Conservation (phyloP, 2,797 vertebrate species). For the Pseudochaenichthys georgianus region DNA sequence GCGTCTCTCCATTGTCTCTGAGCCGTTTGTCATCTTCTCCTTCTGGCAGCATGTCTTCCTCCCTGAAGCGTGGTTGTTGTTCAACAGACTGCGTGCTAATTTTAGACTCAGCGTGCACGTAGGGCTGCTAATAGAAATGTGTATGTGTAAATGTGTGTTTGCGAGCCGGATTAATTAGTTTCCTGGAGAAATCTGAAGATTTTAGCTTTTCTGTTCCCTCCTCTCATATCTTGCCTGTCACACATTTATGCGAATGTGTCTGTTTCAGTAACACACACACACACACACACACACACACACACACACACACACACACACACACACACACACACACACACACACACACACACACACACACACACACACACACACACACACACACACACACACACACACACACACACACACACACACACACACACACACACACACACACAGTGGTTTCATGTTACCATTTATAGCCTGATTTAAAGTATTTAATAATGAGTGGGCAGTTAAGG, state of each 20-base stretch:
- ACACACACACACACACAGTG: not conserved
- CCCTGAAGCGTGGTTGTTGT: conserved; percentile 66
- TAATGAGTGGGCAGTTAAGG: not conserved
- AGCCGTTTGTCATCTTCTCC: conserved; percentile 37
- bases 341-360: not conserved
- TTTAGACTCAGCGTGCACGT: conserved; percentile 68
- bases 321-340: no score
- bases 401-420: not conserved
- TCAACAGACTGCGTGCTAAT: conserved; percentile 68
- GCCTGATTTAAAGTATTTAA: not conserved
- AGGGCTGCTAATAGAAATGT: conserved; percentile 52
- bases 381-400: not conserved
- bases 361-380: not conserved
- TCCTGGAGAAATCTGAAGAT: conserved; percentile 58
- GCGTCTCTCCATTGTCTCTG: conserved; percentile 16
- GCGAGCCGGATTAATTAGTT: conserved; percentile 60
- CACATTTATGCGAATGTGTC: not conserved
- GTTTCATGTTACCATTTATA: not conserved
- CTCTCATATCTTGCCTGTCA: conserved; percentile 44
- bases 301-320: not conserved
- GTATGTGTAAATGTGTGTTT: conserved; percentile 28
- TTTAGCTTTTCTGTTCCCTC: conserved; percentile 37
- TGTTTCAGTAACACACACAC: not conserved
- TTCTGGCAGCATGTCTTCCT: conserved; percentile 66
- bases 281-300: not conserved